Conservation (phyloP, 2,888 invertebrate species). For the Parelbella ahira region DNA sequence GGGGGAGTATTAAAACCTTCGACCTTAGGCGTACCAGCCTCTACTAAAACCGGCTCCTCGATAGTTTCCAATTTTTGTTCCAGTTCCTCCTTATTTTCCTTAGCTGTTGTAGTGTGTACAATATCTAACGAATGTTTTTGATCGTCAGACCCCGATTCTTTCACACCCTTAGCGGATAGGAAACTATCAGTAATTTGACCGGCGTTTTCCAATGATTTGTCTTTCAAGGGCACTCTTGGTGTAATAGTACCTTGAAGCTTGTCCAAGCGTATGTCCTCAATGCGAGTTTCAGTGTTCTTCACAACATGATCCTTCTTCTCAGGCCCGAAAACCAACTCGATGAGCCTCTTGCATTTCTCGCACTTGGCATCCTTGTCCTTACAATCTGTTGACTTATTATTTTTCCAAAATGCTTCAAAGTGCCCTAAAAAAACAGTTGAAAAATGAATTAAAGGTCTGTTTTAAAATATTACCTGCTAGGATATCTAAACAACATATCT, state of each 20-base stretch:
- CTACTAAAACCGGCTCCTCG: constrained; percentile 46
- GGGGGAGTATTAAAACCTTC: constrained; percentile 43
- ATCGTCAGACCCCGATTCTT: background rate
- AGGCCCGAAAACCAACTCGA: constrained; percentile 34
- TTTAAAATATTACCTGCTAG: no score
- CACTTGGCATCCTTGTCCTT: constrained; percentile 25
- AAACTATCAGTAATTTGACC: no score
- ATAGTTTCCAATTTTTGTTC: constrained; percentile 49
- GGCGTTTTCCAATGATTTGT: background rate
- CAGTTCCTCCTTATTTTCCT: constrained; percentile 42
- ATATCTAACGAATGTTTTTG: no score
- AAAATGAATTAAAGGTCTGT: no score
- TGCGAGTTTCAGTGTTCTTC: constrained; percentile 17
- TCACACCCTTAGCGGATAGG: background rate
- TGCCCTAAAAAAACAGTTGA: constrained; percentile 20
- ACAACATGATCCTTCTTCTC: constrained; percentile 12
- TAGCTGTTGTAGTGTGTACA: constrained; percentile 35
- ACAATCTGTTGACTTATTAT: constrained; percentile 19
- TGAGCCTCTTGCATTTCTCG: constrained; percentile 35
- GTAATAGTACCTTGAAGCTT: constrained; percentile 6
- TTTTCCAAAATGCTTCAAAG: constrained; percentile 20
- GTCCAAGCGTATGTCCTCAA: constrained; percentile 9
- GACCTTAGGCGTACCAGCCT: constrained; percentile 37
- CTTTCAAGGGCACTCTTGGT: constrained; percentile 2
- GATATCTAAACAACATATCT: no score